phyloP scores from a whole-genome alignment of 1,140 invertebrate species.

The Diuraphis noxia region DNA sequence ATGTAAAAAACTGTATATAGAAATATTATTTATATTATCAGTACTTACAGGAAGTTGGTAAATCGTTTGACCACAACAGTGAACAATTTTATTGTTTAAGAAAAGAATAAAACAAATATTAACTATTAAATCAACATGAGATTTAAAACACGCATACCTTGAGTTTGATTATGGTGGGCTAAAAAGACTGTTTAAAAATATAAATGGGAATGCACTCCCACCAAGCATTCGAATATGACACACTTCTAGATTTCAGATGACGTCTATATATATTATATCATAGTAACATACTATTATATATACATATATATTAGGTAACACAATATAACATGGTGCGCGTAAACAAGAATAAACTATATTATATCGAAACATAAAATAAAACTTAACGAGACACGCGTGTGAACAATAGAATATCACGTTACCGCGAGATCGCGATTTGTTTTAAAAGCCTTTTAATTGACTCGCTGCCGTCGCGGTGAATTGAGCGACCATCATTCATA shows the following conservation, averaged over 20 bases:
- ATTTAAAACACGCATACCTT: not conserved
- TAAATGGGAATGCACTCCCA: not conserved
- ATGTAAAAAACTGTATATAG: no score
- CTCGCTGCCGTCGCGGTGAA: not conserved
- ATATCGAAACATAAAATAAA: not conserved
- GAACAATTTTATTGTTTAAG: not conserved
- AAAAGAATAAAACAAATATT: not conserved
- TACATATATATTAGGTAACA: not conserved
- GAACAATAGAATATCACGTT: not conserved
- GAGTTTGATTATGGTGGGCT: not conserved
- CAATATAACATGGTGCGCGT: not conserved
- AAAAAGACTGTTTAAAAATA: not conserved
- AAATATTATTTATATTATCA: not conserved
- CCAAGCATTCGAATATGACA: no score
- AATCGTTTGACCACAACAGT: not conserved
- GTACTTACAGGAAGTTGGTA: not conserved
- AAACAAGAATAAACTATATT: not conserved
- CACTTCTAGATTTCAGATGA: no score
- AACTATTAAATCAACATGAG: not conserved
- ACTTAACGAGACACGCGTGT: not conserved
- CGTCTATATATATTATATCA: not conserved
- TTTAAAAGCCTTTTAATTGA: conserved; percentile 27
- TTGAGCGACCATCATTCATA: not conserved
- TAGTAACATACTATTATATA: not conserved
- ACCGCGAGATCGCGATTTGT: conserved; percentile 1